Evolutionary conservation across 2,888 invertebrate species (phyloP), one percentile per base, ranked within the genome.

Genomic region (Holacanthella duospinosa): DNA sequence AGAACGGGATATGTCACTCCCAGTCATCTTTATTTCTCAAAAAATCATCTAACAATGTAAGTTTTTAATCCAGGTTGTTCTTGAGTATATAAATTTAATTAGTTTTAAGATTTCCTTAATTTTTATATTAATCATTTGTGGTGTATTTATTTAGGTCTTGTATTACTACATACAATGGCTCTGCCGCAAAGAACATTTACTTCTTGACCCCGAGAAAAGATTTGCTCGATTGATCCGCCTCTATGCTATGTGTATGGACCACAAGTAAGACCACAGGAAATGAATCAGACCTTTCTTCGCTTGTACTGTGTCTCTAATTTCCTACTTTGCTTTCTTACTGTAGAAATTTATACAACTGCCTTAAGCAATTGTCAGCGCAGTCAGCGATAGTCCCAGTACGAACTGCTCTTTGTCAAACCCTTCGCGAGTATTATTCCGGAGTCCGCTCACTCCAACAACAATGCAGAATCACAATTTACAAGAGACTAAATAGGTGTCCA

Each of bases 381-480:
- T 74, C 85, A 80, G 75, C 84, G 80, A 75, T 80, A 81, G 74
- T 84, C 82, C 76, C 82, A 81, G 78, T 76, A 70, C 74, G 76
- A 26, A 75, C 84, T 24, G 82, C 83, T 70, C 79, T 86, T 54
- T 83, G 84, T 66, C 79, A 80, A 65, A 77, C 85, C 36, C 81
- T 87, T 68, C 82, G 84, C 70, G 80, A 82, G 60, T 77, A 87
- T 69, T 83, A 84, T 73, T 83, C 84, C 43, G 80, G 81, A 66
- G 87, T 88, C 12, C 79, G 87, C 54, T 83, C 82, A 66, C 79
- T 88, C n/a, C 86, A 86, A 75, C 86, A 87, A 77, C 82, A 86
- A 65, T 81, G 85, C 54, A 80, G 88, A 25, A 83, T 86, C 59
- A 80, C 82, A 69, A 86, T 88, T 66, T 86, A 86, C 75, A 83